phyloP scores from a whole-genome alignment of 2,113 vertebrate genomes.

The Pseudorectes ferrugineus region DNA sequence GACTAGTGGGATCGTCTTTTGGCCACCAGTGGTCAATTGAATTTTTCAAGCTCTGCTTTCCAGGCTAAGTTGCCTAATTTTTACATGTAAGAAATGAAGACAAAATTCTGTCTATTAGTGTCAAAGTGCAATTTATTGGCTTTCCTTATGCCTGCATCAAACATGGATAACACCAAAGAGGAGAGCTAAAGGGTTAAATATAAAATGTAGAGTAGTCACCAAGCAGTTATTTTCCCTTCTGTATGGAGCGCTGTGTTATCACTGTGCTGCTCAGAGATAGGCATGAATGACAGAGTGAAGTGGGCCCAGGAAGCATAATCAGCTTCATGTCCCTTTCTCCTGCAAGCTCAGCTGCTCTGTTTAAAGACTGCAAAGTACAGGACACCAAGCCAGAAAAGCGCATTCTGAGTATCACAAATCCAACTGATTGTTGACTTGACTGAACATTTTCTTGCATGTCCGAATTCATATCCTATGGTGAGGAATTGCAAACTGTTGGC shows the following conservation, averaged over 20 bases:
- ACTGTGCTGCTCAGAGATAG: background rate
- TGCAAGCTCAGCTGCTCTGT: background rate
- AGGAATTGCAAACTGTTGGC: background rate
- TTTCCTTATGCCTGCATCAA: background rate
- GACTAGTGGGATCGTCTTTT: background rate
- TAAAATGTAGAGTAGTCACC: background rate
- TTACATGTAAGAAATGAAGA: background rate
- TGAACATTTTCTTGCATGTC: background rate
- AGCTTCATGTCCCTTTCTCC: background rate
- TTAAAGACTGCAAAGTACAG: background rate
- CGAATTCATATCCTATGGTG: fast-evolving
- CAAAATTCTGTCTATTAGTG: background rate
- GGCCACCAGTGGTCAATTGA: background rate
- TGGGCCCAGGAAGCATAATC: background rate
- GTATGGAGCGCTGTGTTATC: background rate
- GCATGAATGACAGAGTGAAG: background rate
- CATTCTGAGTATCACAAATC: background rate
- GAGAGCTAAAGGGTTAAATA: background rate
- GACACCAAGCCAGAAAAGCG: background rate
- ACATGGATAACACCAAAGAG: background rate
- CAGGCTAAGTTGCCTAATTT: background rate
- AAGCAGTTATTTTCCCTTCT: background rate
- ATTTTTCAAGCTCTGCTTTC: background rate
- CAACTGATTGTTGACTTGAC: background rate
- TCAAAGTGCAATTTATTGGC: background rate